Evolutionary conservation across 2,888 invertebrate genomes (phyloP).

Genomic region (Scaptomyza parva): DNA sequence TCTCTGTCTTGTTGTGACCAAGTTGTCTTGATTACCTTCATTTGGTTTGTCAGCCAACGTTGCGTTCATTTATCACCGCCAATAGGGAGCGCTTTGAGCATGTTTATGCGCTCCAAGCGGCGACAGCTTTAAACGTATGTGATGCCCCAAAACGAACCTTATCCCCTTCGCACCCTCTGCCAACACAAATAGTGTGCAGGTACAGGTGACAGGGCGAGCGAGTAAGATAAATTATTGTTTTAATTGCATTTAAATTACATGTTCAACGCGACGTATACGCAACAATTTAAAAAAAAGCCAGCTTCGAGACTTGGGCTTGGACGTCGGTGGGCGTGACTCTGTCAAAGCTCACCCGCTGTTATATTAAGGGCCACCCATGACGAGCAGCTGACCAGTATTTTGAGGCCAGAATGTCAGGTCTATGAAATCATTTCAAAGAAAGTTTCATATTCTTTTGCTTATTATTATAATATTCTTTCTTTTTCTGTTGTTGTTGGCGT

Average conservation of each 20-base stretch:
- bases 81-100: conserved; percentile 47
- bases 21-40: conserved; percentile 63
- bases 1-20: conserved; percentile 3
- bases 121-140: conserved; percentile 51
- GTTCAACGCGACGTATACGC: conserved; percentile 61
- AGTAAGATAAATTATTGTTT: conserved; percentile 80
- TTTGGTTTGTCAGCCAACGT: conserved; percentile 70
- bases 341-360: conserved; percentile 61
- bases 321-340: conserved; percentile 14
- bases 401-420: conserved; percentile 28
- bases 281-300: conserved; percentile 60
- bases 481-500: background rate
- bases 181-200: conserved; percentile 5
- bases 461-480: background rate
- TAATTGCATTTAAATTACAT: conserved; percentile 80
- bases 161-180: conserved; percentile 2
- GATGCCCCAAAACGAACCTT: conserved; percentile 18
- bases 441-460: conserved; percentile 34
- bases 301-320: conserved; percentile 3
- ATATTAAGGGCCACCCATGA: conserved; percentile 62
- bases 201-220: conserved; percentile 65
- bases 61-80: conserved; percentile 67
- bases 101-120: conserved; percentile 43
- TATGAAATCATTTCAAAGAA: conserved; percentile 31
- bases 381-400: conserved; percentile 45